These are phyloP conservation scores for Alviniconcha strummeri DNA, from an alignment of 2,888 invertebrate genomes.

Conservation along the genomic window DNA sequence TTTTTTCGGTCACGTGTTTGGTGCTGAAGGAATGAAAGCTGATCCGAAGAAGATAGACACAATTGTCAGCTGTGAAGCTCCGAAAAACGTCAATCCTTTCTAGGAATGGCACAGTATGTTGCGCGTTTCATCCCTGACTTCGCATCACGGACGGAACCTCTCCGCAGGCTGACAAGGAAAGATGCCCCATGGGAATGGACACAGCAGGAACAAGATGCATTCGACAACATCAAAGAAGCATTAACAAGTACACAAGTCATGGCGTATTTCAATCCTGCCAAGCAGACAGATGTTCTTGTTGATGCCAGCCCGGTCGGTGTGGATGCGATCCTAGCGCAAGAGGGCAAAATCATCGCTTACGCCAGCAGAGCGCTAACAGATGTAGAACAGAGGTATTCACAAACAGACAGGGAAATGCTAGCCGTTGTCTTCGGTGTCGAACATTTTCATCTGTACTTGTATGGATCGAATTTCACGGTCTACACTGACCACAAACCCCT, in stretches of 20 bases:
- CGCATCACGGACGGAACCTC: neutral
- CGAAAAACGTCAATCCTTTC: neutral
- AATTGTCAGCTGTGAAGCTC: neutral
- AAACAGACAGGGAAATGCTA: slow-evolving; percentile 53
- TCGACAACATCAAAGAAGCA: slow-evolving; percentile 43
- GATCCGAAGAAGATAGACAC: slow-evolving; percentile 6
- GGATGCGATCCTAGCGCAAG: slow-evolving; percentile 45
- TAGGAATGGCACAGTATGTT: slow-evolving; percentile 9
- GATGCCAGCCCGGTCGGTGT: slow-evolving; percentile 10
- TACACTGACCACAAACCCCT: neutral
- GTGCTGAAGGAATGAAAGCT: neutral
- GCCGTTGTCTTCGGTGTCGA: slow-evolving; percentile 51
- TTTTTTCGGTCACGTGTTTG: neutral
- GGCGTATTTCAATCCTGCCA: slow-evolving; percentile 44
- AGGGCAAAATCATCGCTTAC: slow-evolving; percentile 39
- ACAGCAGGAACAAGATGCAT: slow-evolving; percentile 33
- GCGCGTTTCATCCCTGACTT: neutral
- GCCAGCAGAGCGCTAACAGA: slow-evolving; percentile 6
- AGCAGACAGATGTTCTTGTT: slow-evolving; percentile 40
- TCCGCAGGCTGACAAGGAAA: neutral
- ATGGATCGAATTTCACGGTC: slow-evolving; percentile 30
- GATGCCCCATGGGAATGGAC: slow-evolving; percentile 42
- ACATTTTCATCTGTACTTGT: slow-evolving; percentile 45
- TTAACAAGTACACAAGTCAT: slow-evolving; percentile 43
- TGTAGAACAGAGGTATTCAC: slow-evolving; percentile 23